These are phyloP conservation scores for Phymastichus coffea DNA, from an alignment of 1,140 invertebrate genomes.

Conservation along the genomic window DNA sequence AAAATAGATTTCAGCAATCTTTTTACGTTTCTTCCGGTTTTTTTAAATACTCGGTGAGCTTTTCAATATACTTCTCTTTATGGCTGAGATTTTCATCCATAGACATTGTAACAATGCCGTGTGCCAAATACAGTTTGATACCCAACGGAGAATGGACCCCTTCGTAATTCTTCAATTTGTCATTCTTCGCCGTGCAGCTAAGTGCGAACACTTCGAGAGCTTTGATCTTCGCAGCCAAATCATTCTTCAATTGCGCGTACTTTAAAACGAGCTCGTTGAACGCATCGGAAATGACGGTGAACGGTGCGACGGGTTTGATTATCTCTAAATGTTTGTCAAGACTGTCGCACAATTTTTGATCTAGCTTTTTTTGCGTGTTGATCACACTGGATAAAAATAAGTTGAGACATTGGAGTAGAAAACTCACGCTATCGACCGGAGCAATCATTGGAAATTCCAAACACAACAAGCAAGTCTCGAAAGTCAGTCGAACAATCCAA, in stretches of 20 bases:
- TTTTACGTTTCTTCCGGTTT: neutral
- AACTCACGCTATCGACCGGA: slow-evolving; percentile 17
- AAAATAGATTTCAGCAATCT: neutral
- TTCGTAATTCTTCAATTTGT: neutral
- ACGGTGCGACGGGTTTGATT: neutral
- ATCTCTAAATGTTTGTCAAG: neutral
- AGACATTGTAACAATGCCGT: neutral
- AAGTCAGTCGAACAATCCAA: slow-evolving; percentile 36
- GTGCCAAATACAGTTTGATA: neutral
- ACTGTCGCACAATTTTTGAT: neutral
- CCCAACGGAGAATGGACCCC: neutral
- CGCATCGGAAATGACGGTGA: neutral
- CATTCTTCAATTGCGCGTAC: neutral
- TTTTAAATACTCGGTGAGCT: neutral
- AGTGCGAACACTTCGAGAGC: neutral
- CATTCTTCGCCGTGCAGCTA: neutral
- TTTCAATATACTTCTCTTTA: neutral
- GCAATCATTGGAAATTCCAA: slow-evolving; percentile 35
- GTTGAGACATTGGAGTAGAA: slow-evolving; percentile 28
- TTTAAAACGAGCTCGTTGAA: neutral
- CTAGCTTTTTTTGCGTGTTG: neutral
- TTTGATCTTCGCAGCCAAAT: neutral
- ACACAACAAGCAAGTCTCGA: slow-evolving; percentile 39
- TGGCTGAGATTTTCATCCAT: neutral
- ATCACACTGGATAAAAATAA: neutral